These are phyloP conservation scores for Passerina amoena DNA, from an alignment of 2,113 vertebrate species.

Conservation along the genomic window DNA sequence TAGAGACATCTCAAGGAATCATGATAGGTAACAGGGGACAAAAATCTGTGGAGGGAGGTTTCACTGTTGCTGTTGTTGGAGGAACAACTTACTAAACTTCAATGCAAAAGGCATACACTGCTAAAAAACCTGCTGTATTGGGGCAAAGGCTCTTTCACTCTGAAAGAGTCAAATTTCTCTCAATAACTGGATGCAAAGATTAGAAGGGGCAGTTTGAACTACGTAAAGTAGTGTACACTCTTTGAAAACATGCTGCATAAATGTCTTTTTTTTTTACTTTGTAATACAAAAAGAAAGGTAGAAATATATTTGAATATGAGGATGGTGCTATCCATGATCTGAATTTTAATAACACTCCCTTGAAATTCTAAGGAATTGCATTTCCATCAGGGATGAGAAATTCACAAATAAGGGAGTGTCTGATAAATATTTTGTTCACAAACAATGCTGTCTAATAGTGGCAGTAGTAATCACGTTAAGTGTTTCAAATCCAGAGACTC, in stretches of 20 bases:
- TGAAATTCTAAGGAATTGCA: neutral
- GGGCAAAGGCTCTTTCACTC: neutral
- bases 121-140: neutral
- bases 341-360: neutral
- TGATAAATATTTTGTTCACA: slow-evolving; percentile 35
- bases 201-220: neutral
- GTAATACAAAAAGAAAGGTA: neutral
- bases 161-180: neutral
- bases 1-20: neutral
- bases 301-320: neutral
- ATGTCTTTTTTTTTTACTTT: neutral
- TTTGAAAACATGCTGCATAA: neutral
- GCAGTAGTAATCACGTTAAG: slow-evolving; percentile 31
- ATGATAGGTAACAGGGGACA: neutral
- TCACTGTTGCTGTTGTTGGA: neutral
- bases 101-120: neutral
- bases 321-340: neutral
- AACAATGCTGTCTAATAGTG: slow-evolving; percentile 18
- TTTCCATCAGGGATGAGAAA: neutral
- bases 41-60: accelerated
- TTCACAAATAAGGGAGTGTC: slow-evolving; percentile 4
- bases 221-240: neutral
- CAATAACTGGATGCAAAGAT: neutral
- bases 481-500: slow-evolving; percentile 37
- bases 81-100: accelerated